Evolutionary conservation across 2,797 vertebrate species (phyloP), one percentile per base, ranked within the genome.

Genomic region (Microcaecilia unicolor): DNA sequence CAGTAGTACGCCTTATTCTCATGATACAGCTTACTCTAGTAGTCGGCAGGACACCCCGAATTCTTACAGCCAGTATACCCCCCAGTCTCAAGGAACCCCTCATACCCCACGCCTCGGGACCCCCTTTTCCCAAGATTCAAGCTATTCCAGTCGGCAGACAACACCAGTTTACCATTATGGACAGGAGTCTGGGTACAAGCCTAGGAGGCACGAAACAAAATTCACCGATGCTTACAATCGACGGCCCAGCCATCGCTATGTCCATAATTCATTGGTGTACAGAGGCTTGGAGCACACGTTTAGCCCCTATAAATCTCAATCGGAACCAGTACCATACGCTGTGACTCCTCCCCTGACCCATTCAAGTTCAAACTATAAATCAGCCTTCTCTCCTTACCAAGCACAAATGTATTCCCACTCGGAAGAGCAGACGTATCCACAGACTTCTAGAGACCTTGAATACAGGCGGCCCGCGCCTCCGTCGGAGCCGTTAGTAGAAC

Each of bases 211-310:
- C 0, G 93, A 99, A 55, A 83, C 87, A 21, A 97, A 94, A 66
- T 97, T 97, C 55, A 92, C 92, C 5, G 92, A 99, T 0, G 91
- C 96, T 5, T 99, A 98, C 72, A 98, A 97, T 61, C 90, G 91
- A 4, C 77, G 96, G 8, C 91, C 88, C 0, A 93, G 95, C 34
- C 87, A 90, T 16, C 93, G 91, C 36, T 96, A 98, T 16, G 90
- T 96, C 19, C 93, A 91, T 28, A 88, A 84, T 58, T 84, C 80
- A 1, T 67, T 74, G 13, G 40, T 59, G 21, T 87, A 64, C 51
- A 55, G 82, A 21, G 68, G 74, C 27, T 43, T 64, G 5, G 84
- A 87, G 47, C 80, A 78, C 28, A 57, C 72, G 1, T 74, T 83
- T 2, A 26, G 68, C 24, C 15, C 81, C 0, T 84, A 81, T 6